These are phyloP conservation scores for Dasypogon diadema DNA, from an alignment of 2,888 invertebrate genomes.

Conservation along the genomic window DNA sequence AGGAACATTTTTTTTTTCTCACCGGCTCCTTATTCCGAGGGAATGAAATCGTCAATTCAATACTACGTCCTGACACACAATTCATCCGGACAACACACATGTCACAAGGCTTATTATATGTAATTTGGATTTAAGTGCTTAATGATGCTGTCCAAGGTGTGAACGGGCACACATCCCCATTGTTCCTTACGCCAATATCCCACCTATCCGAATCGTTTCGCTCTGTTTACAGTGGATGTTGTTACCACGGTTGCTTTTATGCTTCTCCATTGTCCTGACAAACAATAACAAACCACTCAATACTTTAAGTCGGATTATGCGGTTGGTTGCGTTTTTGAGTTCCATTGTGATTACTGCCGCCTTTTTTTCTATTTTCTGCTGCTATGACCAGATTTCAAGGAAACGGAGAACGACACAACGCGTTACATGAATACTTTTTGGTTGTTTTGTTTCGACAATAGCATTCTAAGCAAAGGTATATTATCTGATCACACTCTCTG, in stretches of 20 bases:
- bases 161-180: constrained; percentile 29
- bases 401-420: background rate
- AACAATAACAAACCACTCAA: constrained; percentile 50
- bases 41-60: constrained; percentile 15
- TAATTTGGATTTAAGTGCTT: constrained; percentile 50
- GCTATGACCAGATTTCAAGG: constrained; percentile 32
- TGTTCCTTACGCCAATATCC: constrained; percentile 8
- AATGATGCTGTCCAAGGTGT: constrained; percentile 45
- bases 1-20: constrained; percentile 8
- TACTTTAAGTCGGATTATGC: constrained; percentile 50
- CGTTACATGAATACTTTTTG: background rate
- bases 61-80: constrained; percentile 19
- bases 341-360: constrained; percentile 35
- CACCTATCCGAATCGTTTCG: constrained; percentile 22
- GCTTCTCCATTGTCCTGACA: constrained; percentile 19
- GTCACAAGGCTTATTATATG: constrained; percentile 23
- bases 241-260: background rate
- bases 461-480: background rate
- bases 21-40: background rate
- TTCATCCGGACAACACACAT: constrained; percentile 9
- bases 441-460: background rate
- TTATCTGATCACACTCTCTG: background rate
- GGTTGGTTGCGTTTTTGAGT: constrained; percentile 50
- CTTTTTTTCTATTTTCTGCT: constrained; percentile 40
- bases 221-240: constrained; percentile 27